phyloP scores from a whole-genome alignment of 2,888 invertebrate species.

The Chrysina gloriosa region DNA sequence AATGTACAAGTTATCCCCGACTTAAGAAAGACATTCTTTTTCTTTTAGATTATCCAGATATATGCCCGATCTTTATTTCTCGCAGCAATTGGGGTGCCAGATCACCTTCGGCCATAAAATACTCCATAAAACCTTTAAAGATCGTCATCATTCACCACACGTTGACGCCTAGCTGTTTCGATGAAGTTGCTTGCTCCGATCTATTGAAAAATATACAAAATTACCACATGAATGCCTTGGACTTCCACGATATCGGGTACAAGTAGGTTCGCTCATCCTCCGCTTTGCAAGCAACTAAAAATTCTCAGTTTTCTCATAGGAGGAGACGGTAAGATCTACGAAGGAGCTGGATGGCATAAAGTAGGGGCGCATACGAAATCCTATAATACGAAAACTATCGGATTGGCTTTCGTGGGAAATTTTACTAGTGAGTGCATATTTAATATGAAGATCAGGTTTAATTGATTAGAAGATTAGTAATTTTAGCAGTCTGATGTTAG shows the following conservation, averaged over 20 bases:
- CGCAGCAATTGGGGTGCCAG: slow-evolving; percentile 73
- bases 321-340: slow-evolving; percentile 71
- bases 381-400: slow-evolving; percentile 68
- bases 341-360: slow-evolving; percentile 70
- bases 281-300: too few relatives aligned
- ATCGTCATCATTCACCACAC: slow-evolving; percentile 72
- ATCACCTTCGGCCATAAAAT: slow-evolving; percentile 66
- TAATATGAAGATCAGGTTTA: too few relatives aligned
- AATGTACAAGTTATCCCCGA: too few relatives aligned
- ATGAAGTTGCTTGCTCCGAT: slow-evolving; percentile 63
- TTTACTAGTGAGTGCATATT: slow-evolving; percentile 65
- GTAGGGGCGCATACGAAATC: slow-evolving; percentile 70
- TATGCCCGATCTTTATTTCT: slow-evolving; percentile 69
- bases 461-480: not conserved
- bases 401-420: slow-evolving; percentile 69
- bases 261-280: slow-evolving; percentile 65
- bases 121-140: slow-evolving; percentile 67
- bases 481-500: not conserved
- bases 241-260: slow-evolving; percentile 70
- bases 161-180: slow-evolving; percentile 65
- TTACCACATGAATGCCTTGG: slow-evolving; percentile 66
- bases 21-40: too few relatives aligned
- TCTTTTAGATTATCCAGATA: slow-evolving; percentile 25
- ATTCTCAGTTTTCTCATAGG: too few relatives aligned
- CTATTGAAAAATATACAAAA: slow-evolving; percentile 65